phyloP scores from a whole-genome alignment of 2,888 invertebrate genomes.

The Junonia oenone region DNA sequence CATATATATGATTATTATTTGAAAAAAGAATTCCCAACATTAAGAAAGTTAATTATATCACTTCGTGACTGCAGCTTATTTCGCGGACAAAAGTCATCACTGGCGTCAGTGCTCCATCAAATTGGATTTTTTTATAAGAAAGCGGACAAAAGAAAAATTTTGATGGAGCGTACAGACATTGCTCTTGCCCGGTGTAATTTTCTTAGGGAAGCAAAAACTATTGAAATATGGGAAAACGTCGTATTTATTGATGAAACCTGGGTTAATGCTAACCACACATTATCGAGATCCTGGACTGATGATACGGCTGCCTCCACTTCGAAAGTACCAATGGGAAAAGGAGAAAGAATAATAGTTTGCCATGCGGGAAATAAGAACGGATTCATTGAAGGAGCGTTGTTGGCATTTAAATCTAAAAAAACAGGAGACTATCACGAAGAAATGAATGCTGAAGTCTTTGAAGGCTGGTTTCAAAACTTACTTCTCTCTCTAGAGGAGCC shows the following conservation, averaged over 20 bases:
- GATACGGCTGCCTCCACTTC: background rate
- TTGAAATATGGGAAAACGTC: constrained; percentile 3
- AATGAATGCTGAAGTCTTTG: constrained; percentile 13
- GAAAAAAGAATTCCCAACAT: background rate
- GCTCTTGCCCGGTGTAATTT: background rate
- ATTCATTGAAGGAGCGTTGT: constrained; percentile 14
- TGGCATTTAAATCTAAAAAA: constrained; percentile 23
- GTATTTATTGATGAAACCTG: constrained; percentile 28
- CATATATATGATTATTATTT: background rate
- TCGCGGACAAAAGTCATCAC: background rate
- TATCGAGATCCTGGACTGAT: constrained; percentile 20
- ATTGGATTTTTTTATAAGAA: background rate
- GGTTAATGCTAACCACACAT: constrained; percentile 27
- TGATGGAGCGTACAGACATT: constrained; percentile 7
- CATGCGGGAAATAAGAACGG: constrained; percentile 3
- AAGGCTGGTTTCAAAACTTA: constrained; percentile 11
- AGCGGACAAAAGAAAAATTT: background rate
- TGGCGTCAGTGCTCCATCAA: background rate
- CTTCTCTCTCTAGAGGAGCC: background rate
- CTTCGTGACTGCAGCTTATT: background rate
- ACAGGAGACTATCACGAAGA: constrained; percentile 13
- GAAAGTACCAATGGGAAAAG: constrained; percentile 2
- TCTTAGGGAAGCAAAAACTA: constrained; percentile 1
- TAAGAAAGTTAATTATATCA: background rate
- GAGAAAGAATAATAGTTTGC: background rate